Evolutionary conservation across 2,113 vertebrate species (phyloP), one percentile per base, ranked within the genome.

Genomic region (Leptodactylus fuscus): DNA sequence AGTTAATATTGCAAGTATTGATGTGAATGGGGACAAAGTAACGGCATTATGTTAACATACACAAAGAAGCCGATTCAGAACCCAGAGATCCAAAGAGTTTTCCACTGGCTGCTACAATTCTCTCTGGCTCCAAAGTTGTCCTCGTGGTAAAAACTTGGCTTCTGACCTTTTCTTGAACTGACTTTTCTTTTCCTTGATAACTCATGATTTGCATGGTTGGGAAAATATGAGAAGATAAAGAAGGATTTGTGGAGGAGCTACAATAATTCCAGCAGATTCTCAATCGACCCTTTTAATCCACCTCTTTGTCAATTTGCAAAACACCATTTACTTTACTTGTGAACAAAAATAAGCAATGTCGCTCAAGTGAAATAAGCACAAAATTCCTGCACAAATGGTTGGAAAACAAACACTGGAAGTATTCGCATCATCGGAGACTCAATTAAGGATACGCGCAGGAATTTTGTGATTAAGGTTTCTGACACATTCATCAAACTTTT

Each of bases 61-160:
- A 69, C 74, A 78, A 78, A 55, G 75, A 79, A 38, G 48, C 74
- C n/a, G 75, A 79, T 78, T 85, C 74, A 85, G 74, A 69, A 65
- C 20, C 48, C 38, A 20, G 20, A 69, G 75, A 34, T 53, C 49
- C 51, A 83, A 58, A 24, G 1, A 34, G 44, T 36, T 13, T 16
- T 20, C 7, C 13, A 27, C 36, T 48, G 15, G 36, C 51, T 75
- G 9, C 51, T 58, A n/a, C 32, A 85, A 34, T 32, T 58, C 34
- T 75, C 24, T 22, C 24, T 74, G 53, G 27, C 70, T 60, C 51
- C 36, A 44, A 85, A 51, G 12, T 38, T 67, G 73, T 75, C 49
- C 27, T 18, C 41, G 27, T 55, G 51, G 62, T 79, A 79, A 65
- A 76, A 69, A 71, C 0, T 41, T 24, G 44, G 27, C 62, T 85